These are phyloP conservation scores for Mystacornis crossleyi DNA, from an alignment of 2,113 vertebrate species.

Conservation along the genomic window DNA sequence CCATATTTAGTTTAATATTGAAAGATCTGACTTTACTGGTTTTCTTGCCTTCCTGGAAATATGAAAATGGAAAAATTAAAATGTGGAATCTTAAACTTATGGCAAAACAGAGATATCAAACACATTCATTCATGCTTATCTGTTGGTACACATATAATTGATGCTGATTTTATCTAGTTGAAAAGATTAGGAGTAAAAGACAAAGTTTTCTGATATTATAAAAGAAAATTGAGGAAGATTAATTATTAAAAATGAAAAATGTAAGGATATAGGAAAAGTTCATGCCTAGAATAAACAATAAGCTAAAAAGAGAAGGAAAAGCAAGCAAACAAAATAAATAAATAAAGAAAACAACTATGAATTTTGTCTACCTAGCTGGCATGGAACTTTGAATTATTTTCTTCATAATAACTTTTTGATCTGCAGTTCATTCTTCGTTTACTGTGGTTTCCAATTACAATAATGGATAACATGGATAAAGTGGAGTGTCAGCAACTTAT, in stretches of 20 bases:
- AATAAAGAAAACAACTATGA: not conserved
- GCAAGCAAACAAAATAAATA: not conserved
- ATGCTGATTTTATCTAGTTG: not conserved
- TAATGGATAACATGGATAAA: not conserved
- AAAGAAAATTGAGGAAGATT: not conserved
- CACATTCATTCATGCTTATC: not conserved
- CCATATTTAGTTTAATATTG: not conserved
- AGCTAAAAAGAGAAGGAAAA: not conserved
- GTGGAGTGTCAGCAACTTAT: not conserved
- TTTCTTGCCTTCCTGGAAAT: not conserved
- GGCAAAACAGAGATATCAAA: not conserved
- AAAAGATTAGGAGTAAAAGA: not conserved
- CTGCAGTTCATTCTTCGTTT: not conserved
- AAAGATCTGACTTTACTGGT: not conserved
- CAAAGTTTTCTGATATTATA: not conserved
- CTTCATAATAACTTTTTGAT: not conserved
- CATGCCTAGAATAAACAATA: not conserved
- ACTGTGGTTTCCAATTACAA: not conserved
- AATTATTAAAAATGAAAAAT: not conserved
- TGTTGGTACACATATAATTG: not conserved
- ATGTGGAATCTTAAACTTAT: not conserved
- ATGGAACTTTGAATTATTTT: not conserved
- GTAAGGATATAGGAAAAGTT: not conserved
- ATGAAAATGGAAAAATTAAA: not conserved
- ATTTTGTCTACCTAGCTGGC: not conserved